These are phyloP conservation scores for Chirona hameri DNA, from an alignment of 2,888 invertebrate genomes.

Conservation along the genomic window DNA sequence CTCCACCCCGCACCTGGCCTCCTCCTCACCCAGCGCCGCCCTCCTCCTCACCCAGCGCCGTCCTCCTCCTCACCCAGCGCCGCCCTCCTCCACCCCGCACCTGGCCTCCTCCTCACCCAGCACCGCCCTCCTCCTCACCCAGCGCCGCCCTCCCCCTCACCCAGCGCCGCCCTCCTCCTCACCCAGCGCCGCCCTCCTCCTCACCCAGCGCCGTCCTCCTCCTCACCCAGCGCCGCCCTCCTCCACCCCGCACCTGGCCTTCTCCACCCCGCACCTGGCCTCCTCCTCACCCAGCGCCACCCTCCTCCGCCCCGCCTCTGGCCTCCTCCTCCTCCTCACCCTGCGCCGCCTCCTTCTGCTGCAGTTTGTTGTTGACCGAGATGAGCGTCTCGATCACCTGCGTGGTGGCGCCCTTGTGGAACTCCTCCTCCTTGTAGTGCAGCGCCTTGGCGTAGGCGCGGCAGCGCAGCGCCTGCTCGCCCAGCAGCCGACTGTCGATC, in stretches of 20 bases:
- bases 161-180: not conserved
- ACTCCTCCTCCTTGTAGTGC: constrained; percentile 91
- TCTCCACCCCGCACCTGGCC: not conserved
- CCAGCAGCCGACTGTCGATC: constrained; percentile 78
- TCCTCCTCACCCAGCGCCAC: not conserved
- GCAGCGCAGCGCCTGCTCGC: constrained; percentile 92
- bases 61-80: constrained; percentile 53
- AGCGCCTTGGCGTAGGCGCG: constrained; percentile 77
- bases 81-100: constrained; percentile 67
- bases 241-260: constrained; percentile 51
- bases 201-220: too few species aligned
- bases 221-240: constrained; percentile 69
- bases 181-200: too few species aligned
- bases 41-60: too few species aligned
- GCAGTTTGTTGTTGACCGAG: constrained; percentile 95
- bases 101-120: too few species aligned
- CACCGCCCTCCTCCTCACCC: constrained; percentile 35
- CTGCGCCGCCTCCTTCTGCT: constrained; percentile 91
- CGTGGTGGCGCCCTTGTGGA: constrained; percentile 73
- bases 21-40: constrained; percentile 66
- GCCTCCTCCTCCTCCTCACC: constrained; percentile 33
- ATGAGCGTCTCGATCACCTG: constrained; percentile 90
- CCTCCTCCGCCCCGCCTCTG: too few species aligned
- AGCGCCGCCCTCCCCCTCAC: too few species aligned
- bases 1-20: constrained; percentile 67